Percentiles rank a stretch among this genome's conserved stretches.
Conservation (phyloP, 92 coral and sea anemone genomes). For the Ricordea florida region DNA sequence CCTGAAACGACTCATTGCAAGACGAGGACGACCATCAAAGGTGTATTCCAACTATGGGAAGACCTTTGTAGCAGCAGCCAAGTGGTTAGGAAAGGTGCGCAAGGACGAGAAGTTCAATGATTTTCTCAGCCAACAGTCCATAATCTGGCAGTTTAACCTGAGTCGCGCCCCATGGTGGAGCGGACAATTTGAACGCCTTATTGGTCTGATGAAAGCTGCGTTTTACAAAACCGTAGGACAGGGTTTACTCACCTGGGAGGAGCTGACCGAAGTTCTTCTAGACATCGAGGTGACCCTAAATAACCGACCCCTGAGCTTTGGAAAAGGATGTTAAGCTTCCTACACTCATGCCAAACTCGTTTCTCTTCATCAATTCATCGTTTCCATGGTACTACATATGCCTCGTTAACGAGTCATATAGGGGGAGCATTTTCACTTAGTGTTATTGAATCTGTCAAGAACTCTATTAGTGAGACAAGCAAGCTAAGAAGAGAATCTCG, state of each 20-base stretch:
- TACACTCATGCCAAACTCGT: conserved; percentile 14
- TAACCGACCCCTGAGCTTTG: conserved; percentile 5
- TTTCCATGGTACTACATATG: no score
- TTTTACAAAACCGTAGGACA: conserved; percentile 32
- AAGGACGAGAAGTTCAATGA: conserved; percentile 5
- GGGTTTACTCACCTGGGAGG: conserved; percentile 20
- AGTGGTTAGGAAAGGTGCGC: conserved; percentile 19
- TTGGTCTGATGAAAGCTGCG: conserved; percentile 24
- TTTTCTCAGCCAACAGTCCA: conserved; percentile 25
- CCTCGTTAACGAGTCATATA: no score
- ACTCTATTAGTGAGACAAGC: no score
- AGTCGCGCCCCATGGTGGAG: conserved; percentile 57
- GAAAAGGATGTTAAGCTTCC: conserved; percentile 23
- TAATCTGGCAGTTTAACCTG: conserved; percentile 27
- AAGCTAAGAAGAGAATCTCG: no score
- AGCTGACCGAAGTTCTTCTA: conserved; percentile 19
- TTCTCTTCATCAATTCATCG: background rate
- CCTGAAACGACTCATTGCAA: conserved; percentile 16
- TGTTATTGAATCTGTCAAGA: no score
- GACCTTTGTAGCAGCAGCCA: conserved; percentile 21
- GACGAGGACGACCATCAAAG: conserved; percentile 16
- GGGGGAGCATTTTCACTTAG: no score
- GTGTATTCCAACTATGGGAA: conserved; percentile 17
- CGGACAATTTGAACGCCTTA: conserved; percentile 28
- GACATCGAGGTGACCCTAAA: conserved; percentile 36